These are phyloP conservation scores for Catonia carolina DNA, from an alignment of 2,888 invertebrate species.

Conservation along the genomic window DNA sequence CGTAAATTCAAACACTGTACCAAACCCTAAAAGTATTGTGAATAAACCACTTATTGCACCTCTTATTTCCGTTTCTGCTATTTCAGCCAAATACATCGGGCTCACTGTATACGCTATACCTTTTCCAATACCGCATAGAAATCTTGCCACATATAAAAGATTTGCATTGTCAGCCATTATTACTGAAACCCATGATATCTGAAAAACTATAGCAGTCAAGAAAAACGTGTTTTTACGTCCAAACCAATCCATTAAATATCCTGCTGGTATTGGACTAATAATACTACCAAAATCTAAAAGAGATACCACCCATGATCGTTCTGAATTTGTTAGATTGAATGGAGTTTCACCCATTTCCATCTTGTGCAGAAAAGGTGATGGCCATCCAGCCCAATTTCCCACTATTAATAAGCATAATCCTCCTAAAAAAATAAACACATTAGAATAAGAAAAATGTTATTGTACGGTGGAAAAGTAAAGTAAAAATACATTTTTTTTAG, in stretches of 20 bases:
- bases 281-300: slow-evolving; percentile 35
- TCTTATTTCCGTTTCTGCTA: slow-evolving; percentile 28
- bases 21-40: slow-evolving; percentile 29
- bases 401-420: slow-evolving; percentile 24
- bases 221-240: slow-evolving; percentile 30
- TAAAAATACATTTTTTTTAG: too few species aligned
- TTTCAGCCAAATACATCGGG: slow-evolving; percentile 31
- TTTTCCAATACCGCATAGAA: slow-evolving; percentile 32
- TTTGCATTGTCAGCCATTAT: slow-evolving; percentile 15
- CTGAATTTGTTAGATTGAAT: slow-evolving; percentile 20
- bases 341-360: slow-evolving; percentile 24
- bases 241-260: slow-evolving; percentile 31
- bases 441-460: too few species aligned
- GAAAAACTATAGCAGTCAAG: slow-evolving; percentile 21
- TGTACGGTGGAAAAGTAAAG: too few species aligned
- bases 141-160: slow-evolving; percentile 26
- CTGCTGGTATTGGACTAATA: slow-evolving; percentile 32
- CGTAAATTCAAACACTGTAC: slow-evolving; percentile 30
- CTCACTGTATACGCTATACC: slow-evolving; percentile 31
- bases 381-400: slow-evolving; percentile 34
- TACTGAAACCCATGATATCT: slow-evolving; percentile 22
- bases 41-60: slow-evolving; percentile 31
- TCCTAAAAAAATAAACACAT: not conserved
- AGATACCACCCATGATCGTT: slow-evolving; percentile 33
- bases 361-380: slow-evolving; percentile 30